Percentiles rank a stretch among this genome's conserved stretches.
These are phyloP conservation scores for Nycticryphes semicollaris DNA, from an alignment of 2,113 vertebrate genomes.

Conservation along the genomic window DNA sequence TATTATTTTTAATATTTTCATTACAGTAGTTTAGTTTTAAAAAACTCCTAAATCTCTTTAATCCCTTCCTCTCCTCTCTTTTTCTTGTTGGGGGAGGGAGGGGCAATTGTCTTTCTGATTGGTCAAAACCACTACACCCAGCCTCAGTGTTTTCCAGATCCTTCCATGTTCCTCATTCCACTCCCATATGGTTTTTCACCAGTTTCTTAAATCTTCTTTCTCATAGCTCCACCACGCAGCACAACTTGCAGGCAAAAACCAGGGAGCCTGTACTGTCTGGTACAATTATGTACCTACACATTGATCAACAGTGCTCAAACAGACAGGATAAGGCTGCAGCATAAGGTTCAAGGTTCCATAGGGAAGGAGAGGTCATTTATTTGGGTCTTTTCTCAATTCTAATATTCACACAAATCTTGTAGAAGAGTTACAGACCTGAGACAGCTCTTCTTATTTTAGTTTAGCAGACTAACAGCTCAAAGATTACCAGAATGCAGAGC, in stretches of 20 bases:
- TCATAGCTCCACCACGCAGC: not conserved
- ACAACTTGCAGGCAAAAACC: not conserved
- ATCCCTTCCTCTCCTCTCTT: too few relatives aligned
- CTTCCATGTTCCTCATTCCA: not conserved
- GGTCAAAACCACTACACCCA: not conserved
- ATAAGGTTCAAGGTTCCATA: not conserved
- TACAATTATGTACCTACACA: accelerated
- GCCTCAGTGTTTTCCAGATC: not conserved
- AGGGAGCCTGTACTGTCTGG: not conserved
- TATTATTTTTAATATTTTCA: too few relatives aligned
- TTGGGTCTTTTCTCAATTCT: not conserved
- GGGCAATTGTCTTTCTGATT: too few relatives aligned
- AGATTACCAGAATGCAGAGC: not conserved
- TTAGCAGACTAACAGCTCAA: not conserved
- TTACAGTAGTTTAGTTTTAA: too few relatives aligned
- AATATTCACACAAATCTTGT: not conserved
- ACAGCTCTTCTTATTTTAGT: not conserved
- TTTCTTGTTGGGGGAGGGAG: too few relatives aligned
- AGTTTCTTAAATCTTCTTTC: not conserved
- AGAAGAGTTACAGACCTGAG: not conserved
- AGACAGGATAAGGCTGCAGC: not conserved
- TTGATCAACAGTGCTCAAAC: not conserved
- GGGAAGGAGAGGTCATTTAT: not conserved
- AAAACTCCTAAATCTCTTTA: too few relatives aligned
- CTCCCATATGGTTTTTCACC: not conserved